phyloP scores from a whole-genome alignment of 2,888 invertebrate species.

The Aphidoletes aphidimyza region DNA sequence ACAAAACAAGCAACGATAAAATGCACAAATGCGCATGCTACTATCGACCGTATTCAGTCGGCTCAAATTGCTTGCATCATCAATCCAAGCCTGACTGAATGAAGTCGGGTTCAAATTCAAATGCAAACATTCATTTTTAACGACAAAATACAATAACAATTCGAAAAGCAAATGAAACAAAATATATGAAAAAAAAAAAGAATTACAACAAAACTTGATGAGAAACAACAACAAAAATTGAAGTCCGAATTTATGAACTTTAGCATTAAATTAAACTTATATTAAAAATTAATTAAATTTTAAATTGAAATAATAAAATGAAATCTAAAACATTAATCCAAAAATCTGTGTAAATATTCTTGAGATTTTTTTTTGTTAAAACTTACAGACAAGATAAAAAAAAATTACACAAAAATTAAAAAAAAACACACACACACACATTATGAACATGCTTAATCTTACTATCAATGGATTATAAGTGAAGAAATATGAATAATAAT shows the following conservation, averaged over 20 bases:
- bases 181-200: neutral
- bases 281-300: conserved; percentile 4
- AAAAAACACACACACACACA: neutral
- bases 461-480: conserved; percentile 34
- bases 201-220: neutral
- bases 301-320: neutral
- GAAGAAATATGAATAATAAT: conserved; percentile 36
- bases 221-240: conserved; percentile 23
- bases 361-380: conserved; percentile 47
- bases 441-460: conserved; percentile 50
- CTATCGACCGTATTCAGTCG: too few species aligned
- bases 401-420: neutral
- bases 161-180: conserved; percentile 51
- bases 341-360: conserved; percentile 51
- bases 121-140: conserved; percentile 23
- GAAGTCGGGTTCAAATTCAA: conserved; percentile 5
- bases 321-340: conserved; percentile 24
- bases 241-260: conserved; percentile 48
- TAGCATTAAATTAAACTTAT: conserved; percentile 25
- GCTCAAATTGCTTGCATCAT: too few species aligned
- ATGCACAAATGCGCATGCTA: too few species aligned
- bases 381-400: neutral
- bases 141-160: conserved; percentile 48
- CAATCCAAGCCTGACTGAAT: neutral
- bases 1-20: too few species aligned